Evolutionary conservation across 2,113 vertebrate species (phyloP).

Genomic region (Thomomys bottae): DNA sequence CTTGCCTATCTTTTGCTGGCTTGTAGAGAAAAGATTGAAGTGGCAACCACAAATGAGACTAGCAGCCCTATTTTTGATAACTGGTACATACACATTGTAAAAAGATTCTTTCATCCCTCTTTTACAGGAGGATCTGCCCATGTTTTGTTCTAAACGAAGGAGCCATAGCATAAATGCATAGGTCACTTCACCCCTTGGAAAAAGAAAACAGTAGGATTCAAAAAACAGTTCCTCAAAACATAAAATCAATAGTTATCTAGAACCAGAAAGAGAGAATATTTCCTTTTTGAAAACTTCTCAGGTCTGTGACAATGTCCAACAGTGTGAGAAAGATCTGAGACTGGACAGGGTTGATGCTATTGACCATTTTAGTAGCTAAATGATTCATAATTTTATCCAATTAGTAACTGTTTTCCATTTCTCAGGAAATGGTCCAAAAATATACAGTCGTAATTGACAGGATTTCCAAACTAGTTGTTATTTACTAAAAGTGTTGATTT

Average conservation of each 20-base stretch:
- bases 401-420: neutral
- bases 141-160: constrained; percentile 52
- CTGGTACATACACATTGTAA: neutral
- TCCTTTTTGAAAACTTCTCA: neutral
- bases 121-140: neutral
- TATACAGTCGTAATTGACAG: constrained; percentile 55
- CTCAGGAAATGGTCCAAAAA: constrained; percentile 15
- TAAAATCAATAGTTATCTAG: neutral
- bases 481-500: constrained; percentile 67
- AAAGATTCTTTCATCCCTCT: neutral
- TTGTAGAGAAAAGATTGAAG: constrained; percentile 27
- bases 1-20: neutral
- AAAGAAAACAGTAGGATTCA: neutral
- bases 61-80: neutral
- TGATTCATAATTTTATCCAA: constrained; percentile 50
- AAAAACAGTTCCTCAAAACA: neutral
- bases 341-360: neutral
- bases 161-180: neutral
- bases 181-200: neutral
- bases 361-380: constrained; percentile 49
- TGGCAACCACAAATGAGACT: neutral
- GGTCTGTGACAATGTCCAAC: neutral
- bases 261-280: neutral
- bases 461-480: constrained; percentile 61
- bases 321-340: neutral